Evolutionary conservation across 2,888 invertebrate genomes (phyloP).

Genomic region (Cyaniris semiargus): DNA sequence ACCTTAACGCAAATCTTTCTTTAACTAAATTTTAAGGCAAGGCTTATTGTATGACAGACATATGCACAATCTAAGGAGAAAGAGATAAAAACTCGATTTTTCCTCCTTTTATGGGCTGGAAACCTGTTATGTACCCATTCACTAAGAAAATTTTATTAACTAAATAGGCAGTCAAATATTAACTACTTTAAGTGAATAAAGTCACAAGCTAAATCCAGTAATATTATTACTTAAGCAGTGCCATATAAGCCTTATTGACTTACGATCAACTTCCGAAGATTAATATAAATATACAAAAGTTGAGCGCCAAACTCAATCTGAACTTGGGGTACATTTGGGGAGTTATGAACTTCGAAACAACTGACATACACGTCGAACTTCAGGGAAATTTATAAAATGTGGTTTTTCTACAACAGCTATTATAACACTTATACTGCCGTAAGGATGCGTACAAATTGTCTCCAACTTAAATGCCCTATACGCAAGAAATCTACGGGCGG

Average conservation of each 20-base stretch:
- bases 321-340: background rate
- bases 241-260: background rate
- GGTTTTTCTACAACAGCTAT: background rate
- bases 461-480: background rate
- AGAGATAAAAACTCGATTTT: no score
- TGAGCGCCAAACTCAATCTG: background rate
- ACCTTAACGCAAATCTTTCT: no score
- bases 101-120: no score
- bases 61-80: no score
- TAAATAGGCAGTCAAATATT: no score
- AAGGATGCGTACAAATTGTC: background rate
- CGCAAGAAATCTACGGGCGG: background rate
- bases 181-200: background rate
- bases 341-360: background rate
- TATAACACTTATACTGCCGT: background rate
- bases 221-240: background rate
- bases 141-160: no score
- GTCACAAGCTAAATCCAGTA: background rate
- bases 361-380: conserved; percentile 5
- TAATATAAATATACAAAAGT: conserved; percentile 18
- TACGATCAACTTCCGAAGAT: background rate
- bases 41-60: no score
- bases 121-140: no score
- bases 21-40: no score
- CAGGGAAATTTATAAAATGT: background rate